Conservation (phyloP, 2,113 vertebrate genomes). For the Gracilinanus agilis region DNA sequence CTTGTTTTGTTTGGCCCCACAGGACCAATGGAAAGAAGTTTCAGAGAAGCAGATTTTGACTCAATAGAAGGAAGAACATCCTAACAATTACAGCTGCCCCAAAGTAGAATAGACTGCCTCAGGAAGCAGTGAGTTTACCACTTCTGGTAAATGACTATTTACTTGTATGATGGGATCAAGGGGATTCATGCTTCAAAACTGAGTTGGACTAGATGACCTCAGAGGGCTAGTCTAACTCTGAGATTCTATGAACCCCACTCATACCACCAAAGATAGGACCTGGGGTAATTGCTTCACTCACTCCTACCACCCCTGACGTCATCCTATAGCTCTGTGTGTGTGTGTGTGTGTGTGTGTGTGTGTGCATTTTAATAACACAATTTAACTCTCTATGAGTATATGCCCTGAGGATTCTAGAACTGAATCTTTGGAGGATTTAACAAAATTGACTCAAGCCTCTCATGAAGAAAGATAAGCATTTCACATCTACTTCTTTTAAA, state of each 20-base stretch:
- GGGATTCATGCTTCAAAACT: background rate
- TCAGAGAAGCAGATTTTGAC: slow-evolving; percentile 1
- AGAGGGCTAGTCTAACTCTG: background rate
- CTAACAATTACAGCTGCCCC: background rate
- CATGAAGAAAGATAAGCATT: background rate
- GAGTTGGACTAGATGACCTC: background rate
- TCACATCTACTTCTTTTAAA: background rate
- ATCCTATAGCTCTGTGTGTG: background rate
- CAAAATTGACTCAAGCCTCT: background rate
- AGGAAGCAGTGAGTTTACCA: background rate
- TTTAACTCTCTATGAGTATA: background rate
- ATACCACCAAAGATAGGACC: background rate
- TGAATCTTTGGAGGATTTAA: background rate
- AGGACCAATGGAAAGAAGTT: background rate
- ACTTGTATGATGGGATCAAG: background rate
- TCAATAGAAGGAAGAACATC: background rate
- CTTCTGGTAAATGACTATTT: background rate
- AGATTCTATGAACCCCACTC: background rate
- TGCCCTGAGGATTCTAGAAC: background rate
- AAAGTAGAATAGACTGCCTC: background rate
- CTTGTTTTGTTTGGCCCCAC: slow-evolving; percentile 1
- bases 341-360: background rate
- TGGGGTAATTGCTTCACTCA: background rate
- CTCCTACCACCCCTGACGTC: background rate
- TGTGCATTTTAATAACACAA: background rate